Evolutionary conservation across 2,113 vertebrate species (phyloP).

Genomic region (Nicator chloris): DNA sequence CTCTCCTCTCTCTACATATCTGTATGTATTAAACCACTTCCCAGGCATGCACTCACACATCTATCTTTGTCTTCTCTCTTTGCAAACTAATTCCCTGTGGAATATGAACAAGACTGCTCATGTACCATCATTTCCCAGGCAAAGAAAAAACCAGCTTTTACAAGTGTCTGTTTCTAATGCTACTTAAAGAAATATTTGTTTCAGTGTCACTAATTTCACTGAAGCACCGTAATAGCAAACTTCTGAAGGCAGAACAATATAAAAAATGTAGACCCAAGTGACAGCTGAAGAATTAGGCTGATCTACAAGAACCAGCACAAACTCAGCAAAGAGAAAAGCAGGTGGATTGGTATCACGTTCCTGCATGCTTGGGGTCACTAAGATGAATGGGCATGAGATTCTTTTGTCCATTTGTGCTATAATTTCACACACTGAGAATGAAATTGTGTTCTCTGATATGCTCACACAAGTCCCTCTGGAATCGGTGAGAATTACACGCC

Average conservation of each 20-base stretch:
- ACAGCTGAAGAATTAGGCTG: constrained; percentile 8
- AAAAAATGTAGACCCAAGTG: neutral
- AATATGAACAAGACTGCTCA: neutral
- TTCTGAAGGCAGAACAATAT: constrained; percentile 6
- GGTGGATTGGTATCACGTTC: neutral
- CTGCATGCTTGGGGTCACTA: constrained; percentile 53
- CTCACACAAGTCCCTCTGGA: constrained; percentile 32
- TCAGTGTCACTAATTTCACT: constrained; percentile 34
- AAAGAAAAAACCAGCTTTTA: neutral
- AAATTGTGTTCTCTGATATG: constrained; percentile 45
- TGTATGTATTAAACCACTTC: neutral
- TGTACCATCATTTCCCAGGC: neutral
- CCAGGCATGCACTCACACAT: neutral
- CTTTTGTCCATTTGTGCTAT: constrained; percentile 50
- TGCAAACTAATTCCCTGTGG: constrained; percentile 5
- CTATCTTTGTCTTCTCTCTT: neutral
- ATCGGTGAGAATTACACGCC: constrained; percentile 19
- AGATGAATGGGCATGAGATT: constrained; percentile 65
- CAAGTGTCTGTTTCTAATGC: neutral
- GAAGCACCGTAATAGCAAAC: neutral
- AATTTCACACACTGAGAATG: constrained; percentile 44
- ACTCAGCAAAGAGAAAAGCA: neutral
- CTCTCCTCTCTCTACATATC: neutral
- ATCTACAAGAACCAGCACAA: constrained; percentile 12
- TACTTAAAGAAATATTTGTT: neutral